Evolutionary conservation across 2,797 vertebrate species (phyloP).

Genomic region (Pantherophis vulpinus): DNA sequence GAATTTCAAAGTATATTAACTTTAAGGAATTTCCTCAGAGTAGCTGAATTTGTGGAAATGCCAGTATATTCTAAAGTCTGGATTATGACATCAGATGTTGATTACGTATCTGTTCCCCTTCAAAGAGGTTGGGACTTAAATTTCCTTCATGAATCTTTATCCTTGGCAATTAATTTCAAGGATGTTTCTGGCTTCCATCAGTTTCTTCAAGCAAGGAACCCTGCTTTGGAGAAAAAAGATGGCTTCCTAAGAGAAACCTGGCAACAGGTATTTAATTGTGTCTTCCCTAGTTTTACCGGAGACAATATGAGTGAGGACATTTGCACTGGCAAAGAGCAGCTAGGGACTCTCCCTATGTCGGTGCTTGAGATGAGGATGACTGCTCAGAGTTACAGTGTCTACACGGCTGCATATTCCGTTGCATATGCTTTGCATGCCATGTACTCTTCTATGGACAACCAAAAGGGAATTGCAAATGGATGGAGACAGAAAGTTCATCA

Average conservation of each 20-base stretch:
- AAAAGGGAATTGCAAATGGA: background rate
- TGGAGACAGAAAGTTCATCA: background rate
- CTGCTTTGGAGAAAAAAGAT: background rate
- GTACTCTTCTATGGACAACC: background rate
- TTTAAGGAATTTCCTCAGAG: background rate
- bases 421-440: background rate
- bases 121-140: background rate
- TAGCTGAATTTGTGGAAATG: background rate
- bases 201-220: background rate
- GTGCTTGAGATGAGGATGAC: slow-evolving; percentile 1
- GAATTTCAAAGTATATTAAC: background rate
- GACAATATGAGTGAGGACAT: too few relatives aligned
- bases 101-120: background rate
- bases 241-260: background rate
- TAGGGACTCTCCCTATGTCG: background rate
- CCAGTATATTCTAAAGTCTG: background rate
- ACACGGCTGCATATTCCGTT: background rate
- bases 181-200: background rate
- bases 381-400: slow-evolving; percentile 4
- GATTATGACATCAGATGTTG: slow-evolving; percentile 5
- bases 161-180: background rate
- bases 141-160: background rate
- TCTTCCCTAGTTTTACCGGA: background rate
- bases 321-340: background rate
- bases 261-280: background rate